Evolutionary conservation across 1,140 invertebrate genomes (phyloP), one percentile per base, ranked within the genome.

Genomic region (Plodia interpunctella): DNA sequence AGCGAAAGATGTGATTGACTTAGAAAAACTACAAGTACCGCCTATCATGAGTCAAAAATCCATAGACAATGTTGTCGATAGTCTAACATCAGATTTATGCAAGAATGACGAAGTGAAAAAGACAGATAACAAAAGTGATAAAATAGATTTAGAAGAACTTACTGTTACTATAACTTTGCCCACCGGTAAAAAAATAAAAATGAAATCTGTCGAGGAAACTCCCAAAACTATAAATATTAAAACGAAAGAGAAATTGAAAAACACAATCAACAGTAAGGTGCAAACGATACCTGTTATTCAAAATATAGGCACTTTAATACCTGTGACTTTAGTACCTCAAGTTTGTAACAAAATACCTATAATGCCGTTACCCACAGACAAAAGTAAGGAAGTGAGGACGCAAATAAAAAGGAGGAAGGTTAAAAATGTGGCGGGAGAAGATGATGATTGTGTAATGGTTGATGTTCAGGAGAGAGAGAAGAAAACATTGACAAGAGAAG

Each of bases 31-130:
- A 19, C 5, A 20, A 25, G 51, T 80, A 11, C 83, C 82, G 5
- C 81, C 83, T 2, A 87, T 88, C 19, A 87, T 88, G 84, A 83
- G 80, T 57, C 86, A 88, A 30, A 80, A 80, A 49, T 88, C 84
- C 0, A 55, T 87, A 65, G 86, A 88, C 54, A 78, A 69, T 19
- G 84, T 88, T 0, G 83, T 88, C 0, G 86, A 88, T n/a, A 85
- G 78, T 21, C 56, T 88, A 18, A 83, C 77, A 0, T 67, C 66
- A 5, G 83, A 88, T 44, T 58, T 68, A 19, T 66, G 62, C 53
- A 18, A 38, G 0, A 72, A 76, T 15, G 68, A 80, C 59, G 58
- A 57, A 54, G 20, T 44, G 2, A 59, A 51, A 17, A 55, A 55
- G 20, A 51, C n/a, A 49, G 53, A 0, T 2, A 30, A 57, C 35